Conservation (phyloP, 2,113 vertebrate species). For the Grammomys dolichurus region DNA sequence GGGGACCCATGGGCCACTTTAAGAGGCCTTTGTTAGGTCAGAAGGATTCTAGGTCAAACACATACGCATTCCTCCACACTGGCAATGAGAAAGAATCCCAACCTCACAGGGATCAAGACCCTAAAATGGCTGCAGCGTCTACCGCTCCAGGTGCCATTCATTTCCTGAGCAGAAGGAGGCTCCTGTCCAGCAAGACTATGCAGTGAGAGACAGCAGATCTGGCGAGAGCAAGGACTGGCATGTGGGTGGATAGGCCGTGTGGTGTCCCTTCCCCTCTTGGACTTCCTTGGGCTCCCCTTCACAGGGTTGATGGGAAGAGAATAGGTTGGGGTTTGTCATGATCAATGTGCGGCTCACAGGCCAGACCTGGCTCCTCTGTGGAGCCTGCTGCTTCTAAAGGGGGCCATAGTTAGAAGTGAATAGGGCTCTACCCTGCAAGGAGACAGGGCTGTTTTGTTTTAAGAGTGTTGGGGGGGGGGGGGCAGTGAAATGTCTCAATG, state of each 20-base stretch:
- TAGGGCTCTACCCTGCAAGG: not conserved
- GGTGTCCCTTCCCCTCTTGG: accelerated
- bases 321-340: not conserved
- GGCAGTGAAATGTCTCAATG: not conserved
- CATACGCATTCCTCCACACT: not conserved
- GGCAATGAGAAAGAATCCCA: not conserved
- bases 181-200: not conserved
- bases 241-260: too few species aligned
- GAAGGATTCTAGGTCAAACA: not conserved
- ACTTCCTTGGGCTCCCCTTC: not conserved
- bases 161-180: not conserved
- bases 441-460: not conserved
- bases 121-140: not conserved
- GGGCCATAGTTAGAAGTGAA: not conserved
- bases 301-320: not conserved
- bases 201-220: not conserved
- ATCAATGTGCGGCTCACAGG: not conserved
- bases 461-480: not conserved
- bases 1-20: accelerated
- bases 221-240: not conserved
- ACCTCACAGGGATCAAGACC: not conserved
- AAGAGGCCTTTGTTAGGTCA: slow-evolving; percentile 1
- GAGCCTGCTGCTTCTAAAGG: not conserved
- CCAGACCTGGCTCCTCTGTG: not conserved
- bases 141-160: not conserved